Conservation (phyloP, 2,113 vertebrate genomes). For the Burhinus oedicnemus region DNA sequence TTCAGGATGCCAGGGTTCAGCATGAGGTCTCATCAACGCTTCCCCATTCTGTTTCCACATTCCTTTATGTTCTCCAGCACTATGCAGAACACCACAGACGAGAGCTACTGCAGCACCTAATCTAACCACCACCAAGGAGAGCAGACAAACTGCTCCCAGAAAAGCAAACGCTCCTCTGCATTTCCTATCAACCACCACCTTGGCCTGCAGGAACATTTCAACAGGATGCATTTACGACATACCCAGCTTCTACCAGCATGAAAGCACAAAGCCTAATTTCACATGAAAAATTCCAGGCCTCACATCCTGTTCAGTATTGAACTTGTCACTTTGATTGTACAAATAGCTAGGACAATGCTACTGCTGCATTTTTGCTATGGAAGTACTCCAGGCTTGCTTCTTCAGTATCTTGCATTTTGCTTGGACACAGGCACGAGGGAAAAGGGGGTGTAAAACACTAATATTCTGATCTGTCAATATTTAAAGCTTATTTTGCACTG, state of each 20-base stretch:
- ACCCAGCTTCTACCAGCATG: background rate
- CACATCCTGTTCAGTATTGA: background rate
- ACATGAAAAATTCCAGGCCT: background rate
- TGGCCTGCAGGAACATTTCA: background rate
- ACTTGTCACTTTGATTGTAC: background rate
- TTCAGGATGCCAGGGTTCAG: constrained; percentile 44
- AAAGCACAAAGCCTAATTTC: background rate
- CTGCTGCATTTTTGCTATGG: background rate
- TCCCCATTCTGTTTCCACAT: background rate
- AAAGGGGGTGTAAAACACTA: background rate
- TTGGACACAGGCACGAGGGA: background rate
- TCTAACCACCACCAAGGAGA: background rate
- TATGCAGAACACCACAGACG: background rate
- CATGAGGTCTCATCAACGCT: background rate
- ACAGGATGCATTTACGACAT: background rate
- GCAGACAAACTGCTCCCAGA: background rate
- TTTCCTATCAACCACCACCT: background rate
- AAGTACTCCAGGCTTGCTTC: background rate
- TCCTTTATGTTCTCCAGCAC: background rate
- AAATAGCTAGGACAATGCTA: background rate
- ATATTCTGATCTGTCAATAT: background rate
- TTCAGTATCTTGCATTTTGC: background rate
- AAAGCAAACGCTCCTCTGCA: background rate
- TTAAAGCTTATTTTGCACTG: background rate
- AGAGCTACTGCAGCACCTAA: background rate